Evolutionary conservation across 2,888 invertebrate genomes (phyloP).

Genomic region (Lochmaea crataegi): DNA sequence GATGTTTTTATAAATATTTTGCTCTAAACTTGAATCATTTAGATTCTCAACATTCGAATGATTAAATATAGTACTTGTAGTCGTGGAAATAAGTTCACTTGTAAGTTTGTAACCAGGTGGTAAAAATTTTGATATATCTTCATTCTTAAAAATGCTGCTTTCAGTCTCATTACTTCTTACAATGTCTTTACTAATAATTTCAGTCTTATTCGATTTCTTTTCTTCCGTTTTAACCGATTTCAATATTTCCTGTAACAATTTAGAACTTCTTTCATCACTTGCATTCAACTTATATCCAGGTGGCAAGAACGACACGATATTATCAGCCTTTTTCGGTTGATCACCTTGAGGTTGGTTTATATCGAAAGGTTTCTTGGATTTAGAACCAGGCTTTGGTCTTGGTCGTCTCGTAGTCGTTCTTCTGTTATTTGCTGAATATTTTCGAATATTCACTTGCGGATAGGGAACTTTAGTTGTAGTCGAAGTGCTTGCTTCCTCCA

Average conservation of each 20-base stretch:
- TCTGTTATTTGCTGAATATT: conserved; percentile 68
- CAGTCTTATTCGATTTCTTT: conserved; percentile 36
- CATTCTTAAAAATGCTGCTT: conserved; percentile 49
- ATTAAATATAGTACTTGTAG: conserved; percentile 42
- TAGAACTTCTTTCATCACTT: conserved; percentile 49
- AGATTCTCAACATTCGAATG: conserved; percentile 52
- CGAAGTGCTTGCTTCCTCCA: conserved; percentile 65
- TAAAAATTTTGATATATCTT: conserved; percentile 58
- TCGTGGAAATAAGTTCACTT: conserved; percentile 40
- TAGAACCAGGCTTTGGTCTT: conserved; percentile 31
- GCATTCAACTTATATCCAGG: conserved; percentile 62
- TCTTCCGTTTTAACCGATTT: conserved; percentile 34
- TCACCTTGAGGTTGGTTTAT: conserved; percentile 57
- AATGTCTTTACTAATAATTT: not conserved
- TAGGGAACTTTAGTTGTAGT: conserved; percentile 63
- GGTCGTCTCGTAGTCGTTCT: conserved; percentile 56
- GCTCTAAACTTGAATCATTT: conserved; percentile 31
- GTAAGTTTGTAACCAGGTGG: conserved; percentile 67
- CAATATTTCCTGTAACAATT: conserved; percentile 51
- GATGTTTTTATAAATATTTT: conserved; percentile 59
- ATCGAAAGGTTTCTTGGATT: conserved; percentile 41
- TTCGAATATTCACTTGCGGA: conserved; percentile 73
- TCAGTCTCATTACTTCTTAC: conserved; percentile 30
- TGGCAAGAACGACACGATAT: conserved; percentile 62
- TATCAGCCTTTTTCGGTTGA: conserved; percentile 51